Evolutionary conservation across 2,888 invertebrate species (phyloP).

Genomic region (Nasonovia ribisnigri): DNA sequence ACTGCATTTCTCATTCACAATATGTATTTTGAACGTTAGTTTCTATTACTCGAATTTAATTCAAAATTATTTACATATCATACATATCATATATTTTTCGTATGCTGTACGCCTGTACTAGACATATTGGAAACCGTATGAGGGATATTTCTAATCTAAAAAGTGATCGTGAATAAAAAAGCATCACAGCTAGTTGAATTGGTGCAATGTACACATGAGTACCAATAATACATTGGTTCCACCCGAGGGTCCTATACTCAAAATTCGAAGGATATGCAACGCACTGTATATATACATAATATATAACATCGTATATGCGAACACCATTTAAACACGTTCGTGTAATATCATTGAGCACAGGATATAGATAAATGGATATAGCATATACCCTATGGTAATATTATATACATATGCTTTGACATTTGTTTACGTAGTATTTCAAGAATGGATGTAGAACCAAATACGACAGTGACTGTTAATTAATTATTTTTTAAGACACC

Average conservation of each 20-base stretch:
- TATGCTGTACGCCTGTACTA: background rate
- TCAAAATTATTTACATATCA: background rate
- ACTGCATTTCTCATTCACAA: background rate
- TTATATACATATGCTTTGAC: background rate
- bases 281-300: background rate
- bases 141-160: background rate
- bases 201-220: background rate
- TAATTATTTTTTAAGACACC: background rate
- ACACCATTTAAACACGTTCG: background rate
- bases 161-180: background rate
- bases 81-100: background rate
- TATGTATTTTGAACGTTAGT: background rate
- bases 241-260: background rate
- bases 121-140: background rate
- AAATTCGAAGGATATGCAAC: background rate
- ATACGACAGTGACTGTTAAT: background rate
- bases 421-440: background rate
- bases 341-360: background rate
- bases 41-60: background rate
- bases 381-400: background rate
- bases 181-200: background rate
- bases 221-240: background rate
- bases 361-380: background rate
- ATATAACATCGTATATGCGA: background rate
- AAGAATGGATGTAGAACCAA: background rate